phyloP scores from a whole-genome alignment of 2,888 invertebrate species.

The Polymixis lichenea region DNA sequence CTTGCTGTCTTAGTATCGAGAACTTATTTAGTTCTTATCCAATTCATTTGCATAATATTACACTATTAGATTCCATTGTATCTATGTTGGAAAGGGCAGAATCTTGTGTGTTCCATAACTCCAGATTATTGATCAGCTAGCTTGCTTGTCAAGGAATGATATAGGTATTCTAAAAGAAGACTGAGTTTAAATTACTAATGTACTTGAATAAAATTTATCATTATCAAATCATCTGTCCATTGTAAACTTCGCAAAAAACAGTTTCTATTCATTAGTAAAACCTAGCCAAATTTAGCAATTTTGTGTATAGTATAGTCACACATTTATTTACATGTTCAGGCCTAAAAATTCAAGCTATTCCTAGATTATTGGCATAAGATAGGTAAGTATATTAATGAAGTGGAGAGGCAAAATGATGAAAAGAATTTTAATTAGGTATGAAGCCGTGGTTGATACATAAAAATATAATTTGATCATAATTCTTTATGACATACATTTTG shows the following conservation, averaged over 20 bases:
- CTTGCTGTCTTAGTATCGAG: slow-evolving; percentile 70
- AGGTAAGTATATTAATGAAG: background rate
- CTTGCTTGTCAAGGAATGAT: background rate
- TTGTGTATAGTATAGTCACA: background rate
- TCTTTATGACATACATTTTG: slow-evolving; percentile 22
- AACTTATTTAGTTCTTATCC: slow-evolving; percentile 53
- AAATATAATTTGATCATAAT: slow-evolving; percentile 34
- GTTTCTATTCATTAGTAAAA: background rate
- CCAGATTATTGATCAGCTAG: slow-evolving; percentile 11
- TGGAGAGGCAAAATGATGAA: background rate
- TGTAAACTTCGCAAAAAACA: background rate
- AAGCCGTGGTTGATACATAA: slow-evolving; percentile 14
- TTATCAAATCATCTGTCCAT: no score
- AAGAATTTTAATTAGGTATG: slow-evolving; percentile 33
- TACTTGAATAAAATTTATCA: background rate
- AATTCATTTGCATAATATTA: slow-evolving; percentile 8
- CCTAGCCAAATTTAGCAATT: background rate
- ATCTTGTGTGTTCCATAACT: slow-evolving; percentile 1
- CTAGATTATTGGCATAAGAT: background rate
- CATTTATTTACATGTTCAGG: background rate
- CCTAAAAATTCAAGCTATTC: background rate
- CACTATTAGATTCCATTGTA: slow-evolving; percentile 25
- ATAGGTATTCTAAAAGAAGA: background rate
- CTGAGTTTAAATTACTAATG: background rate
- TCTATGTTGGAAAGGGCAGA: background rate